Conservation (phyloP, 2,797 vertebrate species). For the Sebastes nivosus region DNA sequence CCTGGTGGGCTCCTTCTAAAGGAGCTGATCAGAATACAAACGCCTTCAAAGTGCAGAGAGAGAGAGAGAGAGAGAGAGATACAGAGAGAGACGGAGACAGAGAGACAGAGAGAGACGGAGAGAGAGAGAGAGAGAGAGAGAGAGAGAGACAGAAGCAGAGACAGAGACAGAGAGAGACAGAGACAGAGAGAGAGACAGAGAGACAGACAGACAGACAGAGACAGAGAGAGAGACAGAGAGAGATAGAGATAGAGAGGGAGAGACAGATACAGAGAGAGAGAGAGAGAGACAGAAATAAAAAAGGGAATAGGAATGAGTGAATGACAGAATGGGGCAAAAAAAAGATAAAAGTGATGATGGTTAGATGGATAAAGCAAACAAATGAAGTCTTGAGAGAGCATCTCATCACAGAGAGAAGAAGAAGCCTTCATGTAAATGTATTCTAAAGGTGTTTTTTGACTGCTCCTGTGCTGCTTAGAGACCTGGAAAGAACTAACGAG, state of each 20-base stretch:
- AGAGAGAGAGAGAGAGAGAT: no score
- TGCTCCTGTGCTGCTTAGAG: constrained; percentile 6
- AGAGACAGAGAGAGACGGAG: background rate
- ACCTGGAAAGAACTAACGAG: constrained; percentile 12
- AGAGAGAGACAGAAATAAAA: background rate
- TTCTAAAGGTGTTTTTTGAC: background rate
- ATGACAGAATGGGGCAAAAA: background rate
- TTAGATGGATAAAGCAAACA: background rate
- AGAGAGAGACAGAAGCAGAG: background rate
- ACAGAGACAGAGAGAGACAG: no score
- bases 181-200: background rate
- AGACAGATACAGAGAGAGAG: background rate
- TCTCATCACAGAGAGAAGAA: background rate
- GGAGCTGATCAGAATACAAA: constrained; percentile 53
- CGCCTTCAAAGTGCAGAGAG: background rate
- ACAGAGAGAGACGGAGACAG: background rate
- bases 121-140: background rate
- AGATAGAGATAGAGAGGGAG: background rate
- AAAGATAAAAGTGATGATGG: background rate
- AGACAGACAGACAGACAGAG: background rate
- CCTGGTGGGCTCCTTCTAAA: constrained; percentile 29
- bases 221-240: background rate
- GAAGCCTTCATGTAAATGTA: background rate
- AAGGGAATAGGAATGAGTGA: background rate
- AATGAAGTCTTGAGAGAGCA: background rate